Conservation (phyloP, 2,797 vertebrate species). For the Agapornis canus region DNA sequence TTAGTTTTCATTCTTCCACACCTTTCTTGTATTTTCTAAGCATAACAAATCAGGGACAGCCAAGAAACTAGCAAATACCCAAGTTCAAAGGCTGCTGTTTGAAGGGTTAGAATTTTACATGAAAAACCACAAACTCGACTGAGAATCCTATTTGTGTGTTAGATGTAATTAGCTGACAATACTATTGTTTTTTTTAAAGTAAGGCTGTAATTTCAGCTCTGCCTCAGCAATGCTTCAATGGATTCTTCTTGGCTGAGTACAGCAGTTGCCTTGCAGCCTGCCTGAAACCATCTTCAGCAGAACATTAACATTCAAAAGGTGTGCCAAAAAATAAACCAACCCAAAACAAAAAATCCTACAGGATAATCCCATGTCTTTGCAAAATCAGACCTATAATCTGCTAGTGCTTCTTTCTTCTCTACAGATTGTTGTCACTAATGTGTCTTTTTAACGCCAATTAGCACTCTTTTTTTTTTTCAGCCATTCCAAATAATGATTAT, state of each 20-base stretch:
- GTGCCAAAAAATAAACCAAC: not conserved
- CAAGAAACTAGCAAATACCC: not conserved
- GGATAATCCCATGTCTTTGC: conserved; percentile 19
- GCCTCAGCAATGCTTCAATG: conserved; percentile 58
- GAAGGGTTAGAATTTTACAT: conserved; percentile 32
- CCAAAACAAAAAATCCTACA: not conserved
- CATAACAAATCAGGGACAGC: not conserved
- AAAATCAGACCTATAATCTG: conserved; percentile 47
- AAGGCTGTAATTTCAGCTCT: conserved; percentile 52
- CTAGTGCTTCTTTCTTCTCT: not conserved
- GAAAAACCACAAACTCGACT: not conserved
- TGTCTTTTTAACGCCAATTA: conserved; percentile 18
- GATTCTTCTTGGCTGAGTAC: conserved; percentile 47
- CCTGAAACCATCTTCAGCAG: conserved; percentile 60
- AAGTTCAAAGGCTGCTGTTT: conserved; percentile 17
- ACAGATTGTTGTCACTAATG: conserved; percentile 2
- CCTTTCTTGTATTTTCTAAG: not conserved
- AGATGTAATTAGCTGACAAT: conserved; percentile 27
- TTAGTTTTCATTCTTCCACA: conserved; percentile 40
- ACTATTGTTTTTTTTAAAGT: not conserved
- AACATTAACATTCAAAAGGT: conserved; percentile 61
- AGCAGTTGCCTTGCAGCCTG: conserved; percentile 23
- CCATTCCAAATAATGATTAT: conserved; percentile 2
- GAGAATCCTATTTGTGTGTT: conserved; percentile 1
- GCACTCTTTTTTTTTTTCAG: not conserved